Base-by-base conservation (phyloP, 2,888 invertebrate genomes). In the Prenolepis imparis region DNA sequence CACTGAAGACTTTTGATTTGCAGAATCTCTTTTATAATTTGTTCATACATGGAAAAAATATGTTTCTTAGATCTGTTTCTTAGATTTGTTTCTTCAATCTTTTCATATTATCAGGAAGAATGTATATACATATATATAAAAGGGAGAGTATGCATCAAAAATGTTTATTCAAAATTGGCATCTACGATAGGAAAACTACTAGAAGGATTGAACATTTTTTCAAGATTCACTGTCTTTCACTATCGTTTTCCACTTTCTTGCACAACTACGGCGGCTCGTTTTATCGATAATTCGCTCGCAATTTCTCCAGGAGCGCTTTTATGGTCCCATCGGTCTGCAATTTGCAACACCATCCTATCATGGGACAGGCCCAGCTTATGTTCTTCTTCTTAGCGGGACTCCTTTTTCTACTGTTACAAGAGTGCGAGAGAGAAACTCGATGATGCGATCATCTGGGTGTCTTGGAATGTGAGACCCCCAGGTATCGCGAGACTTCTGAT, bases 401-500 rank as follows among this genome's bases (percentile, higher is more conserved):
- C 84, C 80, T 83, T 86, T 89, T 89, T 89, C 78, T 78, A 2
- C 1, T 0, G 78, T 83, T 80, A 59, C 83, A 15, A 18, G 74
- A 52, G 66, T 6, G 24, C 12, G 68, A n/a, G 59, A 52, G 55
- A 41, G 80, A 44, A 32, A 48, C 21, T 36, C 21, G 55, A 36
- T 61, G 77, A 75, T 73, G 77, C 68, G 84, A 89, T 89, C 88
- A 89, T 87, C 88, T 84, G 88, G 88, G 84, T 84, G 85, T 87
- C 84, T 52, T 70, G 85, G 83, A 87, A 82, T 83, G 89, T 74
- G 64, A n/a, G 82, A 74, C 70, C 59, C 28, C 57, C n/a, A 18
- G 44, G 57, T 61, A 77, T 36, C 44, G 75, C 1, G 18, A 41
- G 36, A 64, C 82, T 87, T 87, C 85, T 88, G n/a, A n/a, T n/a